These are phyloP conservation scores for Sylvilagus bachmani DNA, from an alignment of 2,113 vertebrate genomes.

Conservation along the genomic window DNA sequence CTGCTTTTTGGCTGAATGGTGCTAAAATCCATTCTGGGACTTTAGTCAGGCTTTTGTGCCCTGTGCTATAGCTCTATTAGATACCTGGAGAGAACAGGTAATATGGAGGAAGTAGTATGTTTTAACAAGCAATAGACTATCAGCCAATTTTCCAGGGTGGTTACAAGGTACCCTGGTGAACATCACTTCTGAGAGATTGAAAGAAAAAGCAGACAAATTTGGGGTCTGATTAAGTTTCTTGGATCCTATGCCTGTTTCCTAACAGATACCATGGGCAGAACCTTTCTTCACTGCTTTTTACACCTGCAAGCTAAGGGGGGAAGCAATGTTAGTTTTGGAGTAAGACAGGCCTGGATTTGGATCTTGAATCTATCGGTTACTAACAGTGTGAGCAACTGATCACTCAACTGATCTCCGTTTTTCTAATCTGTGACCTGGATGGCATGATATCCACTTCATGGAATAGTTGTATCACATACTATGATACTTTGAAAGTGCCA, in stretches of 20 bases:
- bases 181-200: slow-evolving; percentile 23
- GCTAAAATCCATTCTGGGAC: slow-evolving; percentile 48
- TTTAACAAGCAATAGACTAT: slow-evolving; percentile 42
- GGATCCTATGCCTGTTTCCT: background rate
- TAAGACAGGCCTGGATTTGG: slow-evolving; percentile 2
- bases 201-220: background rate
- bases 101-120: background rate
- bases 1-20: slow-evolving; percentile 40
- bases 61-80: background rate
- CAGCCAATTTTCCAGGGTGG: background rate
- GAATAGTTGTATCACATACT: background rate
- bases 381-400: background rate
- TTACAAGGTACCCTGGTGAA: background rate
- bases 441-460: background rate
- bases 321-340: background rate
- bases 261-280: background rate
- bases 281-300: slow-evolving; percentile 23
- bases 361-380: background rate
- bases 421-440: background rate
- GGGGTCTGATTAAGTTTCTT: slow-evolving; percentile 48
- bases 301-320: background rate
- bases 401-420: background rate
- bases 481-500: background rate
- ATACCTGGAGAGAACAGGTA: background rate
- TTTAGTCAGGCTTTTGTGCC: slow-evolving; percentile 31